A percentile compares a stretch with the other conserved stretches of the same genome.
phyloP scores from a whole-genome alignment of 2,113 vertebrate genomes.

The Copsychus sechellarum region DNA sequence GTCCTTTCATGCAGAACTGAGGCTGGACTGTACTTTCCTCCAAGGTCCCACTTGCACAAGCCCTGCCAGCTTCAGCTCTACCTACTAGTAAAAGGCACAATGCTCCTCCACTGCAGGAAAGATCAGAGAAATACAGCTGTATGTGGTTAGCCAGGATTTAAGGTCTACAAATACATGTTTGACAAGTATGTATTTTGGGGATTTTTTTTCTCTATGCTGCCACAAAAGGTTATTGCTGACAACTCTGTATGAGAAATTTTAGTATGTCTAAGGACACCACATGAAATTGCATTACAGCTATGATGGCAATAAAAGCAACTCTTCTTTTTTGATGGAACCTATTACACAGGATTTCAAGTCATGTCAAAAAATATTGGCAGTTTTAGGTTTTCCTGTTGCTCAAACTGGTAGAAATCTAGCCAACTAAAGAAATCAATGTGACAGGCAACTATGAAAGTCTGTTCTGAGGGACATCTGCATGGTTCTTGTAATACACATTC shows the following conservation, averaged over 20 bases:
- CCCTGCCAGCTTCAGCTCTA: neutral
- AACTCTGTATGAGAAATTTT: neutral
- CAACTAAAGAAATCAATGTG: neutral
- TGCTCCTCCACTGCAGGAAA: neutral
- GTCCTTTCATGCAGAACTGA: neutral
- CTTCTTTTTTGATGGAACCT: neutral
- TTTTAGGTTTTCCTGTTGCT: neutral
- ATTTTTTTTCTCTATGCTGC: slow-evolving; percentile 11
- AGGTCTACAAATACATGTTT: neutral
- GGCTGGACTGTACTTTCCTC: neutral
- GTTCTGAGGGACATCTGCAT: neutral
- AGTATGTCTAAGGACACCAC: neutral
- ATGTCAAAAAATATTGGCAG: neutral
- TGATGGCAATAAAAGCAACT: neutral
- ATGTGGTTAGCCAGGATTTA: neutral
- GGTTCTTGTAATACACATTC: neutral
- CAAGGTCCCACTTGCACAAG: neutral
- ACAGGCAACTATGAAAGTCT: neutral
- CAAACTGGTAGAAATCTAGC: neutral
- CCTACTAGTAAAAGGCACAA: neutral
- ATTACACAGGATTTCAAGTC: neutral
- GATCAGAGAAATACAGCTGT: neutral
- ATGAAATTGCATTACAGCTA: neutral
- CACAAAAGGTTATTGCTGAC: slow-evolving; percentile 33
- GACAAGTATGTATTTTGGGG: neutral